These are phyloP conservation scores for Malurus leucopterus DNA, from an alignment of 2,797 vertebrate species.

Conservation along the genomic window DNA sequence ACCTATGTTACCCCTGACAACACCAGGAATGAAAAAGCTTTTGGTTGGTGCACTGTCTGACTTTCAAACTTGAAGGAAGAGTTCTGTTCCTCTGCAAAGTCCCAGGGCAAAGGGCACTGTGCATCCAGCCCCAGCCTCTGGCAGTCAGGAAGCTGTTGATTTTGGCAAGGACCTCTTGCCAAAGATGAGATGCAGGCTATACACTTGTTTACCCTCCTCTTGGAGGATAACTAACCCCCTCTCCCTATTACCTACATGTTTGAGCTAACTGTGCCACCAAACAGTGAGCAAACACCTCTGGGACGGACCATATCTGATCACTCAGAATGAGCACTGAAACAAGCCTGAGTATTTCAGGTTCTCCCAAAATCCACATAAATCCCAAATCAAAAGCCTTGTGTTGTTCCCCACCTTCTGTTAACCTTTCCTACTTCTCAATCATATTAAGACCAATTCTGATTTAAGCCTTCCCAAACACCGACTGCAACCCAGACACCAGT, in stretches of 20 bases:
- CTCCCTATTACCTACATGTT: background rate
- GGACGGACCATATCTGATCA: background rate
- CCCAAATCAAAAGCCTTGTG: background rate
- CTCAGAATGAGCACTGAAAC: background rate
- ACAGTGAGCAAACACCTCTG: background rate
- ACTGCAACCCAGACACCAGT: background rate
- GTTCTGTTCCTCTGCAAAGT: background rate
- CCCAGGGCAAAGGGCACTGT: background rate
- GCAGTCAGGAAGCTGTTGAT: background rate
- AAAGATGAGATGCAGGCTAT: background rate
- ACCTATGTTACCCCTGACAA: background rate
- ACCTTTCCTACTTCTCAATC: background rate
- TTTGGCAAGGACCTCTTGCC: background rate
- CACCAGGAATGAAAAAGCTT: background rate
- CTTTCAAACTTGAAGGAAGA: background rate
- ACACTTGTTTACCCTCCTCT: background rate
- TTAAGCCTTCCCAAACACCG: rapidly evolving
- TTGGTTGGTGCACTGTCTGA: background rate
- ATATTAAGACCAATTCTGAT: background rate
- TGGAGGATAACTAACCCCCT: background rate
- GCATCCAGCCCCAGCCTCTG: rapidly evolving
- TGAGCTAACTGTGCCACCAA: background rate
- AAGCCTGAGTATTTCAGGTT: background rate
- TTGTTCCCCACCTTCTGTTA: background rate
- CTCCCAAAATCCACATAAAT: background rate